Percentiles rank a stretch among this genome's conserved stretches.
Conservation (phyloP, 2,113 vertebrate species). For the Pipra filicauda region DNA sequence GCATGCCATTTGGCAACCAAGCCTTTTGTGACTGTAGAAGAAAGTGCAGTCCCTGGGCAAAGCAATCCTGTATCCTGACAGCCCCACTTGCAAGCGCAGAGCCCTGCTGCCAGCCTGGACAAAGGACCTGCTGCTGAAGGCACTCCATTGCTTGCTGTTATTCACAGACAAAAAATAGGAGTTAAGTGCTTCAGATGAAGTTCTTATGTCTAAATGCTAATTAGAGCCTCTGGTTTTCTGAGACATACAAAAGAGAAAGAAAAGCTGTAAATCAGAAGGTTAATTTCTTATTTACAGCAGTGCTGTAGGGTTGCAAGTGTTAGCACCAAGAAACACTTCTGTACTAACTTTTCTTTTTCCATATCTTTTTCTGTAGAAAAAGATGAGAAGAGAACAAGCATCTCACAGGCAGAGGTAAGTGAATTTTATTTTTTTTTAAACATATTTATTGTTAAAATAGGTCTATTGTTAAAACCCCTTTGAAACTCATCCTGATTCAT, state of each 20-base stretch:
- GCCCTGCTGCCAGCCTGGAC: background rate
- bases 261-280: background rate
- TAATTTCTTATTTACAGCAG: background rate
- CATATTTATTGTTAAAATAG: background rate
- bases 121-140: background rate
- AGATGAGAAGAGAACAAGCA: conserved; percentile 80
- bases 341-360: conserved; percentile 1
- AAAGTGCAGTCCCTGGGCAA: background rate
- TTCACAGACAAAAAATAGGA: background rate
- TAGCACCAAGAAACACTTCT: background rate
- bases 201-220: background rate
- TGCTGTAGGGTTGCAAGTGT: background rate
- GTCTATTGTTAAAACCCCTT: background rate
- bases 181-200: background rate
- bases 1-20: rapidly evolving
- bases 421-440: background rate
- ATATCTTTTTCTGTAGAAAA: conserved; percentile 73
- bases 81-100: background rate
- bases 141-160: rapidly evolving
- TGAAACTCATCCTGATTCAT: background rate
- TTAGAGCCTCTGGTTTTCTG: background rate
- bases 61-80: background rate
- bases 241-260: background rate
- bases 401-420: conserved; percentile 82
- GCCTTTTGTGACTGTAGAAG: background rate